Evolutionary conservation across 2,113 vertebrate species (phyloP), one percentile per base, ranked within the genome.

Genomic region (Anolis carolinensis): DNA sequence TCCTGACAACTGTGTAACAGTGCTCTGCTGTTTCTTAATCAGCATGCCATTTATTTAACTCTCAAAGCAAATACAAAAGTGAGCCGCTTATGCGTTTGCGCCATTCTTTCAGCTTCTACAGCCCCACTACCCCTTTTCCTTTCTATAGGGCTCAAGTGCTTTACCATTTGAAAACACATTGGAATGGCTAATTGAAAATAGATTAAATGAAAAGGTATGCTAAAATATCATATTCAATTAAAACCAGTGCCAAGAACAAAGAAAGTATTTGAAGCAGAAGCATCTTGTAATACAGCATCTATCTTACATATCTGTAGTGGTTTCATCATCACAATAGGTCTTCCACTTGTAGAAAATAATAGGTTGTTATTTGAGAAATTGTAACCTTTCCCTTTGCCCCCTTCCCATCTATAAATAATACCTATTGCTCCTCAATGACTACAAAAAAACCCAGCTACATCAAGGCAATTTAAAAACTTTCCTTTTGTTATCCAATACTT

Each of bases 11-110:
- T 87, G 84, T 30, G 70, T 39, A 39, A 87, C 86, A 16, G 68
- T 80, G 44, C 62, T 87, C 83, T 89, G 74, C 39, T 90, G 73
- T 59, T 80, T 63, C 74, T 92, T 92, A 86, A 90, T 90, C 81
- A 90, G 73, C 48, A 78, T 72, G 84, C 87, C 76, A 34, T 87
- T 93, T 82, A 75, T 75, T 68, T 88, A 89, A 76, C 1, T 82
- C 81, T 52, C 32, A 80, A 92, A 83, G 85, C 63, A 86, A 73
- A 39, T 78, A 59, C 21, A 7, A n/a, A 86, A 5, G 36, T 76
- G 39, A 5, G 39, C 52, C 23, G 68, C 39, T 82, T 59, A 70
- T 27, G 23, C 16, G 48, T 67, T 20, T 36, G 48, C 59, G 39
- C 25, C 14, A 79, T n/a, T 70, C 55, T 39, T 65, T 79, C 68